A percentile compares a stretch with the other conserved stretches of the same genome.
phyloP scores from a whole-genome alignment of 2,888 invertebrate species.

The Eudemis profundana region DNA sequence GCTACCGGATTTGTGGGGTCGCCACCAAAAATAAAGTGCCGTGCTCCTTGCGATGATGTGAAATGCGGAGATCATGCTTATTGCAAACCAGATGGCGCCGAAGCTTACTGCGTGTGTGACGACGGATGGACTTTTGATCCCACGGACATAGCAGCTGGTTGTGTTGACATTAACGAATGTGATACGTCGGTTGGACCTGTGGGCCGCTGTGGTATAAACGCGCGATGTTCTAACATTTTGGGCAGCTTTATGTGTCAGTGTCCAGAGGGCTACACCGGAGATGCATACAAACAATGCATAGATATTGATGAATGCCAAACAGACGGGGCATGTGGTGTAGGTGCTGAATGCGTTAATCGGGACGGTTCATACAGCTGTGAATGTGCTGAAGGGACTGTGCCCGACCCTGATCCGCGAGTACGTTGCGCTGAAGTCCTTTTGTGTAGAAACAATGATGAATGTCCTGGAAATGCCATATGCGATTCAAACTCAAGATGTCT shows the following conservation, averaged over 20 bases:
- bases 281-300: slow-evolving; percentile 91
- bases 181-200: slow-evolving; percentile 90
- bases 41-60: slow-evolving; percentile 96
- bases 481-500: slow-evolving; percentile 91
- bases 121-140: slow-evolving; percentile 97
- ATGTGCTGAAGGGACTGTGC: slow-evolving; percentile 92
- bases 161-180: slow-evolving; percentile 97
- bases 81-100: slow-evolving; percentile 94
- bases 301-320: slow-evolving; percentile 94
- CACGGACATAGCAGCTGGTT: slow-evolving; percentile 94
- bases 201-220: slow-evolving; percentile 93
- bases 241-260: slow-evolving; percentile 94
- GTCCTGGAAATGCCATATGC: slow-evolving; percentile 96
- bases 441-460: slow-evolving; percentile 90
- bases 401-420: slow-evolving; percentile 93
- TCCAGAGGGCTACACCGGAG: slow-evolving; percentile 93
- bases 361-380: slow-evolving; percentile 91
- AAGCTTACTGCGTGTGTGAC: slow-evolving; percentile 96
- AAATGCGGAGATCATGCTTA: slow-evolving; percentile 95
- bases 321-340: slow-evolving; percentile 90
- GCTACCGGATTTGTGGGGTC: slow-evolving; percentile 92
- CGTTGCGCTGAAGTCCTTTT: slow-evolving; percentile 93
- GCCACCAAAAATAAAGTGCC: slow-evolving; percentile 92
- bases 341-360: slow-evolving; percentile 92
- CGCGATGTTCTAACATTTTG: slow-evolving; percentile 91